Conservation (phyloP, 2,888 invertebrate genomes). For the Coecobrya sp. region DNA sequence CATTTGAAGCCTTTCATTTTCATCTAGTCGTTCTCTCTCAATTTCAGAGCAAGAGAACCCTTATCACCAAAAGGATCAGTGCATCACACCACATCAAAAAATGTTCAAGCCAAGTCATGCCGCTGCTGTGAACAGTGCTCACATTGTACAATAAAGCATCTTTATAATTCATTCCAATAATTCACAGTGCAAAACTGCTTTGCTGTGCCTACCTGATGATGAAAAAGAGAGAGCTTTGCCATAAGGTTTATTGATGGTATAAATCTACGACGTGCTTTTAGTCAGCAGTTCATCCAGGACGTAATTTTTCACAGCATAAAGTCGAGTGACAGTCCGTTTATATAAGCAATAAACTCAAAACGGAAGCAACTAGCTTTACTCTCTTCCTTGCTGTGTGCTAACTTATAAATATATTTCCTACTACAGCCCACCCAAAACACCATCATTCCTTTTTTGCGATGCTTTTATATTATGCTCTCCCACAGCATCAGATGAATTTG, state of each 20-base stretch:
- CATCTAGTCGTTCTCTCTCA: not conserved
- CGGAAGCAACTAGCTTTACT: not conserved
- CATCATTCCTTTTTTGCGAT: not conserved
- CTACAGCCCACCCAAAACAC: not conserved
- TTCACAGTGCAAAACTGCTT: not conserved
- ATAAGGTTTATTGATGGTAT: constrained; percentile 48
- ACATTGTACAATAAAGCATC: not conserved
- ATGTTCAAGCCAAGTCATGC: not conserved
- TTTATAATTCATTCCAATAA: not conserved
- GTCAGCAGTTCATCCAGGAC: constrained; percentile 42
- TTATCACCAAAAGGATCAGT: constrained; percentile 30
- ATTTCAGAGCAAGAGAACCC: not conserved
- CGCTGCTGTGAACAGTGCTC: not conserved
- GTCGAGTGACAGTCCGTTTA: not conserved
- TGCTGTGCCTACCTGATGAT: constrained; percentile 27
- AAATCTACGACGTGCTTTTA: constrained; percentile 43
- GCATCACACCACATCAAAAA: constrained; percentile 1
- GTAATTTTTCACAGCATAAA: constrained; percentile 39
- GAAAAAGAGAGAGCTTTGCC: constrained; percentile 35
- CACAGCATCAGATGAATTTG: constrained; percentile 51
- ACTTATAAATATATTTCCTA: not conserved
- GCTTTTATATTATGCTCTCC: no score
- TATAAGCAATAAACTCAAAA: not conserved
- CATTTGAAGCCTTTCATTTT: constrained; percentile 40
- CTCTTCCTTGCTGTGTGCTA: no score